Conservation (phyloP, 1,140 invertebrate species). For the Panagrolaimus sp. region DNA sequence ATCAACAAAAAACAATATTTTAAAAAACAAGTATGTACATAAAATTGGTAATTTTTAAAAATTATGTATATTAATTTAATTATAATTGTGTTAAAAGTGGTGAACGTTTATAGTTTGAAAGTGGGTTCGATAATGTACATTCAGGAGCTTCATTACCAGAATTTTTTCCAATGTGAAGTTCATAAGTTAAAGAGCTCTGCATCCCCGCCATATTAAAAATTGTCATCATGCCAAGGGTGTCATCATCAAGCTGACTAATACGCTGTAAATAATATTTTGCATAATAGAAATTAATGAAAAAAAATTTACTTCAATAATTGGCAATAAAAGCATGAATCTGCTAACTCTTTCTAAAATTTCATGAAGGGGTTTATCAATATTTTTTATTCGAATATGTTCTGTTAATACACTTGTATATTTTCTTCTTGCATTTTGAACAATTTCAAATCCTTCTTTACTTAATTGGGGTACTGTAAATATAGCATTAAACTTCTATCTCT, state of each 20-base stretch:
- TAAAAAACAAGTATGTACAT: too few species aligned
- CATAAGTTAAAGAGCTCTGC: slow-evolving; percentile 19
- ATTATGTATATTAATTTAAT: too few species aligned
- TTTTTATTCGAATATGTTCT: slow-evolving; percentile 13
- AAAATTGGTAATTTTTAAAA: too few species aligned
- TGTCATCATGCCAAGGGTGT: slow-evolving; percentile 26
- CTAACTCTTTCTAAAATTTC: slow-evolving; percentile 29
- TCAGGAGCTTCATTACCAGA: too few species aligned
- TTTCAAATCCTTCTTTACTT: slow-evolving; percentile 15
- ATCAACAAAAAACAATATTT: too few species aligned
- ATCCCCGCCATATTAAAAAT: slow-evolving; percentile 22
- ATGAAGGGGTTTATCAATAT: neutral
- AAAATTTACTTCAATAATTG: slow-evolving; percentile 20
- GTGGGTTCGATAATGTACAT: neutral
- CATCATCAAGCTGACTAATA: slow-evolving; percentile 25
- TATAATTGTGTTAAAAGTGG: neutral
- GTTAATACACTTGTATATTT: slow-evolving; percentile 24
- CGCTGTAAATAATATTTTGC: neutral
- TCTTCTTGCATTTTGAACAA: slow-evolving; percentile 20
- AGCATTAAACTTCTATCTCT: neutral
- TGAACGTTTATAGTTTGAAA: neutral
- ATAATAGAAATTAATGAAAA: neutral
- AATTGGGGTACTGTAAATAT: slow-evolving; percentile 23
- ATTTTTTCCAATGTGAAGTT: slow-evolving; percentile 18
- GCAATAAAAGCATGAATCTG: slow-evolving; percentile 23